Base-by-base conservation (phyloP, 1,140 invertebrate species). In the Calliopsis andreniformis region DNA sequence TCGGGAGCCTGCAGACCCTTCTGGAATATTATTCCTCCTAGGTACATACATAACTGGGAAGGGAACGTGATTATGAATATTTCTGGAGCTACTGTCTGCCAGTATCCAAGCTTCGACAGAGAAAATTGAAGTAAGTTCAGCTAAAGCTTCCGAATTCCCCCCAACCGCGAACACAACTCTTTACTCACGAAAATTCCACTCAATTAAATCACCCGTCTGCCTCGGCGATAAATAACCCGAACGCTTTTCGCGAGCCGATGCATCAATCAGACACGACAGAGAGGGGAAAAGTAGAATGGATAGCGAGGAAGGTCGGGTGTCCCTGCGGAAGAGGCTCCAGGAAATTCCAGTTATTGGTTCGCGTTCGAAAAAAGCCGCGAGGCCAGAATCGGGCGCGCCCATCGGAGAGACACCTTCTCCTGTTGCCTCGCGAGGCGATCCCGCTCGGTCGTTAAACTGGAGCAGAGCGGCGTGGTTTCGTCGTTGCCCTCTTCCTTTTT, bases 171-270 rank as follows among this genome's bases (percentile, higher is more conserved):
- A 39, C 14, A 28, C 1, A 4, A 32, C 12, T 55, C 25, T 72
- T 18, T 20, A 35, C 45, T 56, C 14, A 14, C 20, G 7, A 32
- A 75, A 67, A 67, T 67, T 67, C 61, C 39, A 59, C 39, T 56
- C 55, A 49, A 77, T 69, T 66, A 66, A 75, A 51, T 59, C 62
- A 61, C 42, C n/a, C 25, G 55, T 30, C 16, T 71, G 18, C 30
- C 20, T 0, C 12, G 49, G 35, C 70, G 35, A 73, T 73, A 73
- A 73, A 73, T 73, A 73, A 63, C 70, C 23, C 14, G 35, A 59
- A 8, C 18, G 23, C 18, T 3, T 18, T 39, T 49, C 35, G 20
- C 20, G 61, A 0, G 30, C 23, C 23, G 59, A 64, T 56, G 47
- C 70, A 64, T 73, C 71, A 64, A 64, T 73, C 71, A 47, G 23